Base-by-base conservation (phyloP, 64 coral and sea anemone species). In the Catalaphyllia jardinei region DNA sequence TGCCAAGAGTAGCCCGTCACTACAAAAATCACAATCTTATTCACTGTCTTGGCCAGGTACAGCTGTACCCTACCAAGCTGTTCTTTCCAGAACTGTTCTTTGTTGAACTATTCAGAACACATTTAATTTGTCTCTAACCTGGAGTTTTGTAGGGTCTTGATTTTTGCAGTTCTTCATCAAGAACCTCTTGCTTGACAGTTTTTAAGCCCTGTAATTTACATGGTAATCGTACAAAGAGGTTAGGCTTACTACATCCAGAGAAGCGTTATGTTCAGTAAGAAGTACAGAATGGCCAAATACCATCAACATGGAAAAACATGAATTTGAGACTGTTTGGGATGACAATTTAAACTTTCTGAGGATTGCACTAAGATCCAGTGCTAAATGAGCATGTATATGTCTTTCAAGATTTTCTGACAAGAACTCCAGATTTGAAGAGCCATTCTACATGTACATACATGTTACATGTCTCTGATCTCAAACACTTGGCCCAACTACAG, bases 81-180 rank as follows among this genome's bases (percentile, higher is more conserved):
- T 46, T 46, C 42, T 46, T 46, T 46, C 42, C 5, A 46, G 42
- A 46, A 3, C n/a, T n/a, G n/a, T n/a, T n/a, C n/a, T n/a, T n/a
- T n/a, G n/a, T n/a, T n/a, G n/a, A n/a, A n/a, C 42, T 46, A 46
- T 46, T 46, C 42, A 46, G 42, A 5, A 46, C 42, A 15, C 11
- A 57, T n/a, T 24, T n/a, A n/a, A n/a, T n/a, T 69, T 4, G 9
- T 60, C 57, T 31, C 62, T 10, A 54, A 96, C 94, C 91, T 86
- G 96, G 96, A 31, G 89, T 95, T 83, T 91, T 88, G 74, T 99
- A 99, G 29, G 96, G 96, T 88, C 77, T 99, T 22, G 96, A 99
- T 90, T 93, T 92, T 93, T 99, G 79, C 10, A 95, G 78, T 88
- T 93, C 91, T 25, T 95, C 93, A 88, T 99, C 96, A 71, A 99